These are phyloP conservation scores for Epinotia ramella DNA, from an alignment of 2,888 invertebrate species.

Conservation along the genomic window DNA sequence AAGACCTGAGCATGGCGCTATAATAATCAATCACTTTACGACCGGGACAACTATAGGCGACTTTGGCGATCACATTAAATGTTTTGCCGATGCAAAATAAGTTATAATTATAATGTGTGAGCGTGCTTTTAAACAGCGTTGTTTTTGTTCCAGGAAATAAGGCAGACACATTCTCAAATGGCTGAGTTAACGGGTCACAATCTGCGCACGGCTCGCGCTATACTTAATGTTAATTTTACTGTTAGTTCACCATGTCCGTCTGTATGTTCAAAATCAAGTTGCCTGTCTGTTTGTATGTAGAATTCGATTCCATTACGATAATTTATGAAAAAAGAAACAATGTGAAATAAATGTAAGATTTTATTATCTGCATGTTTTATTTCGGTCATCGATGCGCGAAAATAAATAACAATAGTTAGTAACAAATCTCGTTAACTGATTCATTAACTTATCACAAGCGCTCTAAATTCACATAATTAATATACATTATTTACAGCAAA, in stretches of 20 bases:
- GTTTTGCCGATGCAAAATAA: no score
- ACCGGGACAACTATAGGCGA: no score
- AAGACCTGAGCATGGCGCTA: no score
- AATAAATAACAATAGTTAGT: conserved; percentile 41
- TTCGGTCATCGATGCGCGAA: conserved; percentile 52
- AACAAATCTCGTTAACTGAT: conserved; percentile 45
- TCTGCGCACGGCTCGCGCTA: conserved; percentile 54
- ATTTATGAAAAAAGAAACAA: conserved; percentile 73
- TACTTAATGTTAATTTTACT: conserved; percentile 54
- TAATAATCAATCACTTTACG: no score
- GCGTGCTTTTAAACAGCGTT: background rate
- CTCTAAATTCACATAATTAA: conserved; percentile 70
- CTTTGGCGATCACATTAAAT: no score
- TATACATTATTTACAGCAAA: conserved; percentile 79
- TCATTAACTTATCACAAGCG: conserved; percentile 57
- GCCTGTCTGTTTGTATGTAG: conserved; percentile 67
- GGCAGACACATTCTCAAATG: conserved; percentile 50
- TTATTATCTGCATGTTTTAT: conserved; percentile 74
- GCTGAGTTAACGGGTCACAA: conserved; percentile 64
- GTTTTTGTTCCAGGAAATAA: conserved; percentile 78
- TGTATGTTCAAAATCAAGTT: conserved; percentile 73
- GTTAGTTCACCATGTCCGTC: conserved; percentile 68
- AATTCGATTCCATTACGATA: conserved; percentile 74
- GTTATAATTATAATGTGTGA: background rate
- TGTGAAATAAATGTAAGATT: conserved; percentile 77